Evolutionary conservation across 2,113 vertebrate species (phyloP).

Genomic region (Corythaeola cristata): DNA sequence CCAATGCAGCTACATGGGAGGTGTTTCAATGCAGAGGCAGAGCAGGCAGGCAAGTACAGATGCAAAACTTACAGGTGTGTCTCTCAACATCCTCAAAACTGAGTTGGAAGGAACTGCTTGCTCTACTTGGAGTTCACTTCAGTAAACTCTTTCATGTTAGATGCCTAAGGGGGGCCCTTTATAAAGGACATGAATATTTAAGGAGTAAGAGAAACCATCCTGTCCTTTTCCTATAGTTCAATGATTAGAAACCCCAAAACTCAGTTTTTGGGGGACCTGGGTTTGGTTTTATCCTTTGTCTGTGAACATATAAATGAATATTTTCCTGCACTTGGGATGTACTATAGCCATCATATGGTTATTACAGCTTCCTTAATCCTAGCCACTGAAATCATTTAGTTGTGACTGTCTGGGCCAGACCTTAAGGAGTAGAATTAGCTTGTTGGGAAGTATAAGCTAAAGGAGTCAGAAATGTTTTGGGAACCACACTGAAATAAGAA

Average conservation of each 20-base stretch:
- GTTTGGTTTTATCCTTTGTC: not conserved
- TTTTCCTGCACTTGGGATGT: not conserved
- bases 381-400: not conserved
- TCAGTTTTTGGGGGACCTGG: rapidly evolving
- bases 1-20: not conserved
- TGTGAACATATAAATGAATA: not conserved
- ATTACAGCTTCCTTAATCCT: not conserved
- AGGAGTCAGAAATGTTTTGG: not conserved
- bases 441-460: not conserved
- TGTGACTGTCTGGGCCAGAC: not conserved
- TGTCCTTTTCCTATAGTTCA: not conserved
- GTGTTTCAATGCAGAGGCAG: not conserved
- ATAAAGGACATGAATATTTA: not conserved
- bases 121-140: not conserved
- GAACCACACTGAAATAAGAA: not conserved
- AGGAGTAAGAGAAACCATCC: not conserved
- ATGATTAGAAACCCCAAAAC: not conserved
- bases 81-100: not conserved
- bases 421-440: not conserved
- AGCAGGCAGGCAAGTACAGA: not conserved
- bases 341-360: not conserved
- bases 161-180: not conserved
- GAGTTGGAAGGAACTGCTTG: not conserved
- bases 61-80: not conserved
- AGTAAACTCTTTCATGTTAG: not conserved